Conservation (phyloP, 2,113 vertebrate species). For the Theristicus caerulescens region DNA sequence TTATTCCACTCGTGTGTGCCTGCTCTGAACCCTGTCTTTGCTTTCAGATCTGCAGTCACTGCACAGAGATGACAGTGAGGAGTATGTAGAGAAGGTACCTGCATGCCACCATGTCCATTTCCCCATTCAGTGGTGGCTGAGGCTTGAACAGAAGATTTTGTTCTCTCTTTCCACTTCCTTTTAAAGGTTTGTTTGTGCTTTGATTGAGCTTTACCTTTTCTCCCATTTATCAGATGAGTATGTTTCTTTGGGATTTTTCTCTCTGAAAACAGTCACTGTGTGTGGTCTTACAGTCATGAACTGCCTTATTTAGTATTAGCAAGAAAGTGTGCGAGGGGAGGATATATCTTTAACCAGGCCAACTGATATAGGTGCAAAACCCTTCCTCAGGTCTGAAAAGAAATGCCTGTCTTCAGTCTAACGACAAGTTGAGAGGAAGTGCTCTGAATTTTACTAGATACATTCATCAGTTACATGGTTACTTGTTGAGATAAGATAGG, state of each 20-base stretch:
- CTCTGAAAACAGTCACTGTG: background rate
- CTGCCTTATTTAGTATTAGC: slow-evolving; percentile 25
- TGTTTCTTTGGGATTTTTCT: slow-evolving; percentile 14
- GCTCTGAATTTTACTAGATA: background rate
- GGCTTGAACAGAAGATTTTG: background rate
- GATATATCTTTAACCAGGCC: background rate
- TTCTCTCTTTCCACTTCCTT: background rate
- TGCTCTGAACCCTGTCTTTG: background rate
- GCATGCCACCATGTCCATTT: background rate
- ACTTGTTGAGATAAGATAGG: background rate
- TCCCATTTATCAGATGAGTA: slow-evolving; percentile 18
- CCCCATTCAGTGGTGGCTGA: background rate
- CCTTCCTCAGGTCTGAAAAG: background rate
- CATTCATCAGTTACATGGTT: background rate
- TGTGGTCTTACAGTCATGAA: background rate
- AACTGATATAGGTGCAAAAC: background rate
- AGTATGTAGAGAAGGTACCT: background rate
- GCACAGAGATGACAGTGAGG: background rate
- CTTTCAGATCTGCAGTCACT: background rate
- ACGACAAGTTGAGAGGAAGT: background rate
- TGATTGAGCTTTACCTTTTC: slow-evolving; percentile 16
- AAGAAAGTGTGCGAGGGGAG: background rate
- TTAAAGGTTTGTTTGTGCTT: slow-evolving; percentile 12
- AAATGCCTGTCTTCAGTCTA: background rate
- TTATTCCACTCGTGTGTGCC: background rate